Evolutionary conservation across 2,888 invertebrate genomes (phyloP).

Genomic region (Athetis lepigone): DNA sequence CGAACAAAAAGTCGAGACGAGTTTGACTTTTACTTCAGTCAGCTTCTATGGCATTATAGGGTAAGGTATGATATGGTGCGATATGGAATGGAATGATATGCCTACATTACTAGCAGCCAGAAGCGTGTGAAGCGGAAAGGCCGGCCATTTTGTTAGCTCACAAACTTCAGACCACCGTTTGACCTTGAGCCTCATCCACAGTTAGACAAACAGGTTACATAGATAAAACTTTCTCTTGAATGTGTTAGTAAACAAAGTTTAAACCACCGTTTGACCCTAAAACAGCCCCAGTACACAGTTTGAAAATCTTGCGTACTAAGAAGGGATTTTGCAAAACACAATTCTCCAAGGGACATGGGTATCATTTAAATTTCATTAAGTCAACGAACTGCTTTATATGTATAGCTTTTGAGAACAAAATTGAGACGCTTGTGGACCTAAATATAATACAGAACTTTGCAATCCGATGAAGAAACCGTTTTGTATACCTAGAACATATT

Average conservation of each 20-base stretch:
- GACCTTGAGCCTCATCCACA: too few species aligned
- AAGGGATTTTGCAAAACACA: not conserved
- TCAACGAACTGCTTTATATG: conserved; percentile 19
- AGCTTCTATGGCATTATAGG: too few species aligned
- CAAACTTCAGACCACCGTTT: too few species aligned
- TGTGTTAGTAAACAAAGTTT: conserved; percentile 2
- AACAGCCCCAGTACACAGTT: not conserved
- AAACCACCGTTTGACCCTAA: not conserved
- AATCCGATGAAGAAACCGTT: not conserved
- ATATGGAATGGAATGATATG: too few species aligned
- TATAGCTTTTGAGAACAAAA: conserved; percentile 2
- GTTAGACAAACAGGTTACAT: too few species aligned
- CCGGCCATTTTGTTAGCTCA: too few species aligned
- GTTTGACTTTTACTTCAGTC: too few species aligned
- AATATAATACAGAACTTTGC: too few species aligned
- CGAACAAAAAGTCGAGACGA: too few species aligned
- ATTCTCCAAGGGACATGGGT: conserved; percentile 3
- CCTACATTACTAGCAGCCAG: too few species aligned
- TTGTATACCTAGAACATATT: not conserved
- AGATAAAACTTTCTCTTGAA: not conserved
- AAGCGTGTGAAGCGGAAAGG: too few species aligned
- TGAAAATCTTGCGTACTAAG: not conserved
- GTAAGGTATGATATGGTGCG: too few species aligned
- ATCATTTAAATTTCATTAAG: not conserved
- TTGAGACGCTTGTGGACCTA: not conserved